phyloP scores from a whole-genome alignment of 2,888 invertebrate species.

The Seira ritae region DNA sequence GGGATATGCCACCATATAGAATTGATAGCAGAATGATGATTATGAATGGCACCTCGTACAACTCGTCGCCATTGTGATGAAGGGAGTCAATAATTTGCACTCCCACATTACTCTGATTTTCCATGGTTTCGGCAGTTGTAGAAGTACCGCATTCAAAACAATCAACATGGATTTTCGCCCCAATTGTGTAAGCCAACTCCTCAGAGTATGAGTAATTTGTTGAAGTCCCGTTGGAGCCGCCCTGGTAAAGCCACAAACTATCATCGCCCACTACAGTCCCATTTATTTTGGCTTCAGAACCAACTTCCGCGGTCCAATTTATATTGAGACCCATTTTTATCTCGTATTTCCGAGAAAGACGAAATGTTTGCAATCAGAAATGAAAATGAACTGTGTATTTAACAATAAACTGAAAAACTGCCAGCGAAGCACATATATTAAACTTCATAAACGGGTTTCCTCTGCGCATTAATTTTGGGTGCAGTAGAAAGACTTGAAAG shows the following conservation, averaged over 20 bases:
- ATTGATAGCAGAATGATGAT: constrained; percentile 85
- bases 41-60: constrained; percentile 85
- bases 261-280: not conserved
- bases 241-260: not conserved
- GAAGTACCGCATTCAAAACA: not conserved
- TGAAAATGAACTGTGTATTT: too few species aligned
- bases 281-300: not conserved
- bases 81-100: not conserved
- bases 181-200: not conserved
- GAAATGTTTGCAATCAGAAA: too few species aligned
- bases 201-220: not conserved
- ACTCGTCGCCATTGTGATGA: constrained; percentile 73
- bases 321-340: not conserved
- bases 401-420: too few species aligned
- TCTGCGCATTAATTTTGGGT: too few species aligned
- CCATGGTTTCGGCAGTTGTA: not conserved
- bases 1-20: constrained; percentile 88
- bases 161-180: not conserved
- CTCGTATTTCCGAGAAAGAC: too few species aligned
- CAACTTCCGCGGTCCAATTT: not conserved
- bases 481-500: too few species aligned
- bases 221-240: not conserved
- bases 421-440: too few species aligned
- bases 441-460: not conserved
- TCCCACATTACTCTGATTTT: not conserved